Evolutionary conservation across 2,888 invertebrate genomes (phyloP), one percentile per base, ranked within the genome.

Genomic region (Dermolepida albohirtum): DNA sequence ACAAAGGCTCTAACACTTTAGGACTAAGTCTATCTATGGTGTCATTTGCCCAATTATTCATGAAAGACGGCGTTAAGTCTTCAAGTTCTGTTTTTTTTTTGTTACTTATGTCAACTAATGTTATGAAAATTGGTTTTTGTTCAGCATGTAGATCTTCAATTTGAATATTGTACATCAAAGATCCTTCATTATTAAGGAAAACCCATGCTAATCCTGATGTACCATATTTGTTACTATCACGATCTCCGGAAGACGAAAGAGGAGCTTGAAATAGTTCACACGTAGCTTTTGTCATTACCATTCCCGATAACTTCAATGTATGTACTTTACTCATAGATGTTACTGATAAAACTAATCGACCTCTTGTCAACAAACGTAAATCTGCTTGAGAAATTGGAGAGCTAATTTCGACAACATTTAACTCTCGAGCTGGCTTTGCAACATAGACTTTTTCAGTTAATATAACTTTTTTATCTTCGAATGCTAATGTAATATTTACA

Each of bases 191-290:
- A 76, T 92, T 92, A 57, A 95, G 86, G 74, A 91, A 94, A 59
- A 92, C 86, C 89, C 94, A 89, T 0, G 93, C 92, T 66, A 94
- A 81, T 8, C 94, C 94, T 27, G 86, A 88, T 70, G 88, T 74
- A 80, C 85, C 70, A 77, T 85, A 71, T 16, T 78, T 75, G 66
- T 79, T 78, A n/a, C 74, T 74, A 16, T 74, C 76, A 10, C 71
- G 63, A 27, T 78, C 77, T 40, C 74, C 77, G 82, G 78, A 87
- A 84, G 81, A 79, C 1, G 89, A 83, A 44, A 93, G 79, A 0
- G 91, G 86, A 0, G 92, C 88, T 78, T 94, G 93, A 80, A 92
- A 94, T 64, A 94, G 85, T 81, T 95, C 94, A 77, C 95, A 95
- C 0, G 91, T 89, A 0, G 90, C 89, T 74, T 92, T 88, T 11